Conservation (phyloP, 2,797 vertebrate species). For the Lates japonicus region DNA sequence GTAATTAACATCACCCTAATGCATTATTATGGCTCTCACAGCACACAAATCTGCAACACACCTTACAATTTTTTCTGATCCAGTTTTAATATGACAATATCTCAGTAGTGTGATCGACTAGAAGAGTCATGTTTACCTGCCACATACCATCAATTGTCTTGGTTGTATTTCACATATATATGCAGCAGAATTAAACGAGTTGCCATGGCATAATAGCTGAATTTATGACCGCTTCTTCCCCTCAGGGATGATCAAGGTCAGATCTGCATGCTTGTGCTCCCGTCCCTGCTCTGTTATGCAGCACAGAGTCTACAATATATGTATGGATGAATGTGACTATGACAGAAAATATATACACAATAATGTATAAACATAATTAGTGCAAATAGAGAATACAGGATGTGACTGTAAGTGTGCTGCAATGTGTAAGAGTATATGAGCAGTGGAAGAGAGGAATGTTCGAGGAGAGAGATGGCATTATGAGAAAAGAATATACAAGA, state of each 20-base stretch:
- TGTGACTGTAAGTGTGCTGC: background rate
- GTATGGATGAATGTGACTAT: background rate
- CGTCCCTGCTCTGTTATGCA: constrained; percentile 14
- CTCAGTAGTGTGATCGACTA: background rate
- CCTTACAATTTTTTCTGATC: background rate
- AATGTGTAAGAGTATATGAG: background rate
- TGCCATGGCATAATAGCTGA: constrained; percentile 39
- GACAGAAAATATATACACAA: background rate
- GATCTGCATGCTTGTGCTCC: constrained; percentile 60
- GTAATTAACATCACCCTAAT: background rate
- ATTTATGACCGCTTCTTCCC: constrained; percentile 43
- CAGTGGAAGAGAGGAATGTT: background rate
- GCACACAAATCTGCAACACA: background rate
- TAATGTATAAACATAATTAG: background rate
- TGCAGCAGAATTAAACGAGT: constrained; percentile 52
- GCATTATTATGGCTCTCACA: background rate
- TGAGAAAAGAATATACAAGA: background rate
- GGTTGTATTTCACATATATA: constrained; percentile 46
- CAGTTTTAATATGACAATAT: background rate
- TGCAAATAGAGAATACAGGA: background rate
- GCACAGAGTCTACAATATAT: background rate
- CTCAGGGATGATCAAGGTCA: constrained; percentile 70
- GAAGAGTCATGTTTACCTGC: constrained; percentile 15
- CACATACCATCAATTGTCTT: constrained; percentile 4
- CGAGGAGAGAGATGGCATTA: background rate